Conservation (phyloP, 2,797 vertebrate species). For the Silurus aristotelis region DNA sequence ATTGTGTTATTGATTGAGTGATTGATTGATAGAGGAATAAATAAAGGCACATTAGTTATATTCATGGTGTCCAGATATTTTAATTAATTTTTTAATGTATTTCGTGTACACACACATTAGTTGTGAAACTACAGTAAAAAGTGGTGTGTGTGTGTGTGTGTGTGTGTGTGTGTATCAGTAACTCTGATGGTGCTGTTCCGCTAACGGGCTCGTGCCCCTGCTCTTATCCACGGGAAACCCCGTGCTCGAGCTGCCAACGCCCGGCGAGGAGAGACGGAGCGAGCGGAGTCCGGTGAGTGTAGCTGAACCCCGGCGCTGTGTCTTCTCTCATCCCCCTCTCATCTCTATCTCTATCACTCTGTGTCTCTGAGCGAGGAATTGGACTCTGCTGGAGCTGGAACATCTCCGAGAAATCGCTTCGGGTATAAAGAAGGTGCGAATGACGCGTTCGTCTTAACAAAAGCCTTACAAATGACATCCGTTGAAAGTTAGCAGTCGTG, state of each 20-base stretch:
- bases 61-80: background rate
- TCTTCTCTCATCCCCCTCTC: too few species aligned
- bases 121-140: background rate
- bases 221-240: conserved; percentile 75
- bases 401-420: too few species aligned
- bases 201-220: conserved; percentile 72
- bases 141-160: too few species aligned
- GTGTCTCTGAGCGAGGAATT: background rate
- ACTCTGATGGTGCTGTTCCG: background rate
- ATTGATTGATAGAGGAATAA: background rate
- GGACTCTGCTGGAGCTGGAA: rapidly evolving
- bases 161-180: too few species aligned
- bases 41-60: background rate
- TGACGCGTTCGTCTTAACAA: conserved; percentile 12
- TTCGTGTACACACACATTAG: background rate
- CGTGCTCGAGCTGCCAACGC: conserved; percentile 81
- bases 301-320: background rate
- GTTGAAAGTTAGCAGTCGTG: conserved; percentile 43
- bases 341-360: background rate
- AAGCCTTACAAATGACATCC: conserved; percentile 37
- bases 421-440: background rate
- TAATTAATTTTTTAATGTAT: background rate
- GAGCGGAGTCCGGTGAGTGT: conserved; percentile 70
- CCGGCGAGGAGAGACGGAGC: conserved; percentile 76
- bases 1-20: too few species aligned